Conservation (phyloP, 2,888 invertebrate genomes). For the Pyrgus malvae region DNA sequence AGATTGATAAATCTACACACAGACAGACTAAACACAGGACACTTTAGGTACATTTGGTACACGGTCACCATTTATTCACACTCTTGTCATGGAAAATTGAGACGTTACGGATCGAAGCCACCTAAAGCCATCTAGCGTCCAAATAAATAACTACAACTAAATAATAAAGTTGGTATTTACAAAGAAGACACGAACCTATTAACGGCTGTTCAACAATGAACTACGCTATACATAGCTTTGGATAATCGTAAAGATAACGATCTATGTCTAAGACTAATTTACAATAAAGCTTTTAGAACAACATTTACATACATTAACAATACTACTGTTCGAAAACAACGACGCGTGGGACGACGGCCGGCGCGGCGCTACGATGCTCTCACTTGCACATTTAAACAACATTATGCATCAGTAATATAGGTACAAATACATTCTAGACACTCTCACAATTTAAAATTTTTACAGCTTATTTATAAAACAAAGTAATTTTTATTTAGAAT, state of each 20-base stretch:
- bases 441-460: no score
- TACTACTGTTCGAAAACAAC: constrained; percentile 50
- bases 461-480: no score
- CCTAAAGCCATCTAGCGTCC: constrained; percentile 63
- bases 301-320: constrained; percentile 74
- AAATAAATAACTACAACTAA: constrained; percentile 76
- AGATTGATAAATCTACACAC: constrained; percentile 23
- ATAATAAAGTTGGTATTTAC: constrained; percentile 54
- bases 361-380: no score
- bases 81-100: constrained; percentile 67
- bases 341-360: no score
- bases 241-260: constrained; percentile 68
- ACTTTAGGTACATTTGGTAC: constrained; percentile 17
- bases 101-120: constrained; percentile 54
- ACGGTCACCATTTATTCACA: constrained; percentile 46
- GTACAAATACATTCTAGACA: no score
- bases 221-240: constrained; percentile 75
- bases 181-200: constrained; percentile 54
- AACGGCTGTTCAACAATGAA: constrained; percentile 57
- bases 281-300: constrained; percentile 80
- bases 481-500: no score
- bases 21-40: constrained; percentile 33
- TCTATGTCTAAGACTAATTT: constrained; percentile 73
- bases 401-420: no score
- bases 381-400: no score